Evolutionary conservation across 92 coral and sea anemone species (phyloP).

Genomic region (Muricea muricata): DNA sequence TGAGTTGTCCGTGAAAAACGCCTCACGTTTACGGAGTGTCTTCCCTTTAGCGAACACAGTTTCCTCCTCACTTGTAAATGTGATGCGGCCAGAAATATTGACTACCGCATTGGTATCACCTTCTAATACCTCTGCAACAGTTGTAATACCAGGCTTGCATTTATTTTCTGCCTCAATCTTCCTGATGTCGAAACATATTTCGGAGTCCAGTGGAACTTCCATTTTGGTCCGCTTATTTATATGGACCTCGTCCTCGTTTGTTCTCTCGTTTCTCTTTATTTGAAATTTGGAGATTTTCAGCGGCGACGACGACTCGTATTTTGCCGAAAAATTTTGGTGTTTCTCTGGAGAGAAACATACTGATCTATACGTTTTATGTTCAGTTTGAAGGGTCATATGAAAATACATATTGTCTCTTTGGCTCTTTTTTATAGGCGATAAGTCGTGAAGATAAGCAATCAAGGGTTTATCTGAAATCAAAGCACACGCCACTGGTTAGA

Average conservation of each 20-base stretch:
- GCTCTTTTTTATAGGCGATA: slow-evolving; percentile 49
- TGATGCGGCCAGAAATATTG: slow-evolving; percentile 18
- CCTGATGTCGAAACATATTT: slow-evolving; percentile 26
- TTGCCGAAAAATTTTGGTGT: slow-evolving; percentile 33
- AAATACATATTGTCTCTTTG: slow-evolving; percentile 44
- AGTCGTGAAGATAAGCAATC: slow-evolving; percentile 50
- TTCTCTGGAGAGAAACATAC: slow-evolving; percentile 64
- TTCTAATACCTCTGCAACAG: background rate
- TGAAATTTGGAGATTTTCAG: slow-evolving; percentile 39
- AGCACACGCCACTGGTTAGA: no score
- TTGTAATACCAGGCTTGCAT: slow-evolving; percentile 8
- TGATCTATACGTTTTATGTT: slow-evolving; percentile 18
- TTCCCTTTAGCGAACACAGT: background rate
- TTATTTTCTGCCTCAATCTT: background rate
- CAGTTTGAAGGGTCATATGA: slow-evolving; percentile 32
- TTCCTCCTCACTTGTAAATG: background rate
- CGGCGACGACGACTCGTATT: slow-evolving; percentile 52
- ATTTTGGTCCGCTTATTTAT: slow-evolving; percentile 44
- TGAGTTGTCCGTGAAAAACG: background rate
- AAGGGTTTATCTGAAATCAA: slow-evolving; percentile 38
- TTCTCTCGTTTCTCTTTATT: slow-evolving; percentile 39
- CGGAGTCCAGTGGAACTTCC: slow-evolving; percentile 16
- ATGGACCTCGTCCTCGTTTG: slow-evolving; percentile 40
- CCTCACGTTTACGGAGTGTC: background rate
- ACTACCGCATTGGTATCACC: slow-evolving; percentile 9